These are phyloP conservation scores for Nipponia nippon DNA, from an alignment of 2,113 vertebrate genomes.

Conservation along the genomic window DNA sequence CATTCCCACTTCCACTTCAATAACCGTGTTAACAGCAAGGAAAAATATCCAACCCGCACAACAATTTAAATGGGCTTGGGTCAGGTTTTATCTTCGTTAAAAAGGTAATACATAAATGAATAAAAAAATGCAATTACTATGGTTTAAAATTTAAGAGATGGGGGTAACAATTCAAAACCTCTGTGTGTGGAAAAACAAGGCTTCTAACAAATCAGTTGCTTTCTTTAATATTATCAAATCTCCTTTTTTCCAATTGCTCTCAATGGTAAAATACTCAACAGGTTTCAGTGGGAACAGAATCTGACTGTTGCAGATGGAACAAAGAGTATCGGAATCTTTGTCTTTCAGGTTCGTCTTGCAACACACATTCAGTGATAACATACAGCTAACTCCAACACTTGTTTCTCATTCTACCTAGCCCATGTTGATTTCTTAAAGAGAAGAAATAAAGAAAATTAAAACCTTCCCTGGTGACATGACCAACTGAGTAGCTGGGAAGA, in stretches of 20 bases:
- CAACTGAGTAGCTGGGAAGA: not conserved
- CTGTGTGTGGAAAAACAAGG: not conserved
- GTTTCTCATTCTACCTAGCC: not conserved
- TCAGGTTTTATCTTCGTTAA: not conserved
- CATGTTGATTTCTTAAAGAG: not conserved
- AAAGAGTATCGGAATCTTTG: not conserved
- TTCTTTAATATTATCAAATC: not conserved
- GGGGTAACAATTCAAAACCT: not conserved
- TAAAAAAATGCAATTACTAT: rapidly evolving
- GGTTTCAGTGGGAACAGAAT: not conserved
- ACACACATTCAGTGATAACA: not conserved
- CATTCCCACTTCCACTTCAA: not conserved
- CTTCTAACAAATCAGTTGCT: not conserved
- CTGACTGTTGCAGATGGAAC: not conserved
- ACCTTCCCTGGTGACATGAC: not conserved
- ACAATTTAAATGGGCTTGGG: not conserved
- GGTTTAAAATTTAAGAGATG: not conserved
- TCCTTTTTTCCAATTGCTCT: not conserved
- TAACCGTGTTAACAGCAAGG: not conserved
- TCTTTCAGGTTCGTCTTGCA: not conserved
- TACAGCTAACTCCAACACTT: not conserved
- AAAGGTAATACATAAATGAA: not conserved
- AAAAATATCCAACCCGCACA: not conserved
- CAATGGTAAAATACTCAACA: not conserved
- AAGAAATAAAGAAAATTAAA: not conserved